Evolutionary conservation across 1,140 invertebrate species (phyloP), one percentile per base, ranked within the genome.

Genomic region (Geopemphigus sp.): DNA sequence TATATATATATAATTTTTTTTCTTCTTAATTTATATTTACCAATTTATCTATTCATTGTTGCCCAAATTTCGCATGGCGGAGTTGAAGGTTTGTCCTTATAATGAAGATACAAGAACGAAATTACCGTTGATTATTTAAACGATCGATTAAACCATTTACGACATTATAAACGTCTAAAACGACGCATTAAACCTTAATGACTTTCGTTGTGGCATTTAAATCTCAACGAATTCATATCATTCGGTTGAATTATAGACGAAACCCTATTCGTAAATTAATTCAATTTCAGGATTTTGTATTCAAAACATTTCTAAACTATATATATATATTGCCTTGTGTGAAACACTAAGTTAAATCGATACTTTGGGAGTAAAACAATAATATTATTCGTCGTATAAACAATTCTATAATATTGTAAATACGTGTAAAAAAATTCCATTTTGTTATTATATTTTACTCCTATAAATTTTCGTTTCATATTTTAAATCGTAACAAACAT

Each of bases 181-280:
- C 11, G 19, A n/a, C n/a, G n/a, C 39, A 32, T 66, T 39, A 66
- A 66, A 66, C 19, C 29, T 66, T 66, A 66, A 66, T 66, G 63
- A 45, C 12, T 66, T 45, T 14, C 19, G 10, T 22, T 66, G 63
- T 66, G 17, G 29, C 10, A n/a, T 39, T 5, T 24, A 17, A 64
- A n/a, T 29, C 29, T 26, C 19, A 39, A 39, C 19, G 19, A 17
- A n/a, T 66, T 66, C 5, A 12, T n/a, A 66, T 45, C 32, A 26
- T 63, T 63, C 17, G 6, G 2, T 32, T 19, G 17, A 11, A 57
- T 57, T n/a, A 57, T 4, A 3, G 56, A 63, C 26, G 15, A 32
- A 63, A n/a, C 15, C 14, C 26, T 63, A 29, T 63, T 19, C 17
- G 15, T 63, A 45, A 15, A 39, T 39, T 8, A 39, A 39, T 39